These are phyloP conservation scores for Darevskia mixta DNA, from an alignment of 2,797 vertebrate species.

Conservation along the genomic window DNA sequence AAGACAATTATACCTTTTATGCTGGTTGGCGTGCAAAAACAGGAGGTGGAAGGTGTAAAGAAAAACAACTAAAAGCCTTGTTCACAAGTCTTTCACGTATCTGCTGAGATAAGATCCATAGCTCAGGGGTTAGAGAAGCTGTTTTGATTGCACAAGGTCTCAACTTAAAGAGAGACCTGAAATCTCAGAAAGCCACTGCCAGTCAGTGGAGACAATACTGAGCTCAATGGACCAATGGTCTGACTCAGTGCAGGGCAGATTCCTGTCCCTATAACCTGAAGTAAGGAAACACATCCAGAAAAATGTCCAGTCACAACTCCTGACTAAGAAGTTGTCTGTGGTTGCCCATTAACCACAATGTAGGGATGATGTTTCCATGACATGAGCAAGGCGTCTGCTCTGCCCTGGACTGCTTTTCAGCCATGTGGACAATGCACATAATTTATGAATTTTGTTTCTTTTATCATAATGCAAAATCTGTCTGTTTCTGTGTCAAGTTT, in stretches of 20 bases:
- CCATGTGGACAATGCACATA: neutral
- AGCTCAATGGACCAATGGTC: too few relatives aligned
- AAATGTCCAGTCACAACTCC: neutral
- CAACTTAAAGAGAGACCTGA: too few relatives aligned
- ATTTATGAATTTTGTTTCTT: neutral
- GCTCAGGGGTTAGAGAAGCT: too few relatives aligned
- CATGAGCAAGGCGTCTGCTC: too few relatives aligned
- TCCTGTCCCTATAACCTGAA: neutral
- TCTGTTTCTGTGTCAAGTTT: neutral
- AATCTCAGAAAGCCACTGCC: too few relatives aligned
- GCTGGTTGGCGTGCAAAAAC: neutral
- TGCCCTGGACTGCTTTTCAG: neutral
- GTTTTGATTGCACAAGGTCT: too few relatives aligned
- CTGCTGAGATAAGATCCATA: constrained; percentile 1
- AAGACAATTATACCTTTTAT: constrained; percentile 19
- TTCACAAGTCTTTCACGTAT: neutral
- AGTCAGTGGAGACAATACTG: too few relatives aligned
- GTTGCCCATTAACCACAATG: neutral
- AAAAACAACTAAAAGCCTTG: neutral
- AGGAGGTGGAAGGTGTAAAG: constrained; percentile 3
- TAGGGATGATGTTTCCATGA: neutral
- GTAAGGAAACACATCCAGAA: neutral
- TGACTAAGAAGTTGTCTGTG: neutral
- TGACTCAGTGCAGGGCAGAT: too few relatives aligned
- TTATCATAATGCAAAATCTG: neutral